Base-by-base conservation (phyloP, 2,797 vertebrate species). In the Rhodeus uyekii region DNA sequence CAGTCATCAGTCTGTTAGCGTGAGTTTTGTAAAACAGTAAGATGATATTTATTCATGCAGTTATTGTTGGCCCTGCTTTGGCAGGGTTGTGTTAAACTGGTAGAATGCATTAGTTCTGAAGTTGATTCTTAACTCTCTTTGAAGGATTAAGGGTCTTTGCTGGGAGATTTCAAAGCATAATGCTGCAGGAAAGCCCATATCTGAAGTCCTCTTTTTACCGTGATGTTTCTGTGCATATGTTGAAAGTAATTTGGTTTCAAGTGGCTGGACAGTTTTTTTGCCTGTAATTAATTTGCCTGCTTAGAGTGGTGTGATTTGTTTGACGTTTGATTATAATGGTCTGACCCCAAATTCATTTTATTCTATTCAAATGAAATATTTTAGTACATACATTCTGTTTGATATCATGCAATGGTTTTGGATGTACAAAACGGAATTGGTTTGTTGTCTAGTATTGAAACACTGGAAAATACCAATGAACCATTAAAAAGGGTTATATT, bases 101-200 rank as follows among this genome's bases (percentile, higher is more conserved):
- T 72, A 38, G 55, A 58, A 16, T 42, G 0, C 34, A 58, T 22
- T 67, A 73, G 16, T 36, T 38, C 68, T 73, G 38, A 80, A 74
- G 58, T 48, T 50, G n/a, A 50, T 64, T 73, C 58, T 48, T 63
- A 63, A 61, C 14, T 63, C n/a, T 19, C 55, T 63, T 81, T 64
- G 55, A 81, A 38, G 68, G 79, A 81, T 81, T 81, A 50, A 14
- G 55, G 46, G 58, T 53, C 22, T 80, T 80, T 73, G 55, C 10
- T 50, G 55, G 42, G 78, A 68, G 34, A 69, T 81, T 81, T 50
- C 32, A 53, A 73, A 73, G 42, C 16, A 73, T 61, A 72, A 48
- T 48, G 2, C 5, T 67, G 16, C 5, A 53, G 46, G 12, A 24
- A 55, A 42, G 19, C 46, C 69, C 7, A 16, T 50, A 50, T 73